Base-by-base conservation (phyloP, 2,888 invertebrate genomes). In the Watsonalla binaria region DNA sequence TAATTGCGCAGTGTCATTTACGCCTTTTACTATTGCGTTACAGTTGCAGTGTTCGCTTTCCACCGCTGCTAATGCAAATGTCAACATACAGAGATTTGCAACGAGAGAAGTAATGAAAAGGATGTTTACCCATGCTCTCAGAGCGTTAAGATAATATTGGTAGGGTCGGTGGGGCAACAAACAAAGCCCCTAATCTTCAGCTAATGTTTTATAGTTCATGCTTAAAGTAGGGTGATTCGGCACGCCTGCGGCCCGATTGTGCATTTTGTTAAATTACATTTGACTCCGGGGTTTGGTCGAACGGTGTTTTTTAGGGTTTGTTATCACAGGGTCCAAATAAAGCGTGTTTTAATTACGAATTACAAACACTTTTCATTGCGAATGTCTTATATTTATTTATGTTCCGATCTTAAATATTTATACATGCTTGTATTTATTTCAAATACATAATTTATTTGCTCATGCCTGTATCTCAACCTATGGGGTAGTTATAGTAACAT, bases 151-250 rank as follows among this genome's bases (percentile, higher is more conserved):
- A 72, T 63, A 74, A 74, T 68, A 72, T 72, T 68, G 65, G 63
- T 59, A 37, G 54, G 55, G 60, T 61, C 66, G 62, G 66, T 61
- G 59, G 58, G 64, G 60, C 56, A 53, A 52, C 65, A 66, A 65
- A 72, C 74, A 70, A 63, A 67, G 66, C 66, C 64, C 63, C 65
- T 80, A 82, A 84, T 82, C 82, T 78, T 59, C 60, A 57, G 70
- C 70, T 80, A 78, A 83, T 80, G 77, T 76, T 76, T 69, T 70
- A 69, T 68, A 64, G 68, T 67, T 42, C 42, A 42, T 63, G 63
- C 66, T 62, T 59, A 60, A 58, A 65, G 65, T 63, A 70, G 86
- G 83, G 81, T 69, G 77, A 86, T 88, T 86, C 64, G 84, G 54
- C 57, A 64, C 81, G 82, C 83, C 76, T 68, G 59, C 69, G 70